Evolutionary conservation across 2,113 vertebrate species (phyloP), one percentile per base, ranked within the genome.

Genomic region (Menura novaehollandiae): DNA sequence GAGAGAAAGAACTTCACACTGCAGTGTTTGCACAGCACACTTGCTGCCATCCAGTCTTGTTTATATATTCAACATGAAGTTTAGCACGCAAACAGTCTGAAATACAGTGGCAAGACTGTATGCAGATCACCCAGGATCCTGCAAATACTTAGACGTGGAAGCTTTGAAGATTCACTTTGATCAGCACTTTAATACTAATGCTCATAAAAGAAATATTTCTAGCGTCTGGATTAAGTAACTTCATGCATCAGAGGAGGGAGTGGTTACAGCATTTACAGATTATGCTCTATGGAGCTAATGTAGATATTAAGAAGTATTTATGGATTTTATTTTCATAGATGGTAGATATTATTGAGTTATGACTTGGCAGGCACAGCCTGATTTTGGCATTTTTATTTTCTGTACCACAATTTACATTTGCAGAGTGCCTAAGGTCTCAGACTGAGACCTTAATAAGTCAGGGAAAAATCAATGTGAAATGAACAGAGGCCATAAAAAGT

Each of bases 341-440:
- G 28, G 56, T 87, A 95, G 90, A 91, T 90, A 92, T 84, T 88
- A 81, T 35, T 95, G 92, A 97, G 44, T 95, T 88, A 96, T 64
- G 88, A 74, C 88, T 96, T 96, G 95, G 82, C 66, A 91, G 64
- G 37, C 35, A 44, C 88, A 91, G 88, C 7, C 56, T 91, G 85
- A 92, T 92, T 93, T 96, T 88, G 88, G 76, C 90, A 87, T 91
- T 96, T 97, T 96, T 96, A 94, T 97, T 90, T 96, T 95, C 85
- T 88, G 33, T 81, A 22, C 35, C 3, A 4, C 41, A 91, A 93
- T 96, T 96, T 96, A 93, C 81, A 93, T 95, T 81, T 96, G 47
- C 47, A 60, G 79, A 83, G 52, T 81, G 95, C 83, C 82, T 93
- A 44, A 28, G 47, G 75, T 95, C 72, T 96, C 85, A 94, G 68